Conservation (phyloP, 2,888 invertebrate species). For the Caenorhabditis parvicauda region DNA sequence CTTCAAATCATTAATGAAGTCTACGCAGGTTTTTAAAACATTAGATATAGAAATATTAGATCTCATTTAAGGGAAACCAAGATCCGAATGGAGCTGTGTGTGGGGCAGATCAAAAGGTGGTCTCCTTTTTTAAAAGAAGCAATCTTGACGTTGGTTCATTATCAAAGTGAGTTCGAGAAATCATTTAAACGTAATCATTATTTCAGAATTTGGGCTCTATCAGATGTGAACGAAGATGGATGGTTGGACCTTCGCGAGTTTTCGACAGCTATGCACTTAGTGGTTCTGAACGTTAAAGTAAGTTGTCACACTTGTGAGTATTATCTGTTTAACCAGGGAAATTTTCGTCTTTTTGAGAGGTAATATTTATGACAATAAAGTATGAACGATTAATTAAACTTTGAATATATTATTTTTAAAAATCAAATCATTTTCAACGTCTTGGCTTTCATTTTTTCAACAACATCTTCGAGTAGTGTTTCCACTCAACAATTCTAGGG, state of each 20-base stretch:
- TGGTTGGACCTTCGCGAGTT: constrained; percentile 61
- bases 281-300: constrained; percentile 60
- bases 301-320: too few species aligned
- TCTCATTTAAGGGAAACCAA: constrained; percentile 27
- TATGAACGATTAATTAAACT: not conserved
- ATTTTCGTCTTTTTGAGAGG: too few species aligned
- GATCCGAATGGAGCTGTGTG: constrained; percentile 45
- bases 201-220: constrained; percentile 53
- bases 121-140: constrained; percentile 57
- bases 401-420: not conserved
- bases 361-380: not conserved
- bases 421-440: not conserved
- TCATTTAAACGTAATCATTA: constrained; percentile 8
- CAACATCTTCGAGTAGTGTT: not conserved
- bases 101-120: constrained; percentile 51
- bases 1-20: constrained; percentile 51
- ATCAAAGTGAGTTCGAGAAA: constrained; percentile 47
- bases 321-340: too few species aligned
- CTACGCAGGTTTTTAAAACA: constrained; percentile 40
- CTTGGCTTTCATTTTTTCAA: not conserved
- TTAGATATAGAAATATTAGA: too few species aligned
- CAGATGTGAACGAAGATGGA: constrained; percentile 62
- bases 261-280: constrained; percentile 60
- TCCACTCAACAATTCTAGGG: constrained; percentile 14
- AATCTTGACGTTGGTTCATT: constrained; percentile 44